A percentile compares a stretch with the other conserved stretches of the same genome.
Conservation (phyloP, 2,888 invertebrate species). For the Sinotaia quadrata region DNA sequence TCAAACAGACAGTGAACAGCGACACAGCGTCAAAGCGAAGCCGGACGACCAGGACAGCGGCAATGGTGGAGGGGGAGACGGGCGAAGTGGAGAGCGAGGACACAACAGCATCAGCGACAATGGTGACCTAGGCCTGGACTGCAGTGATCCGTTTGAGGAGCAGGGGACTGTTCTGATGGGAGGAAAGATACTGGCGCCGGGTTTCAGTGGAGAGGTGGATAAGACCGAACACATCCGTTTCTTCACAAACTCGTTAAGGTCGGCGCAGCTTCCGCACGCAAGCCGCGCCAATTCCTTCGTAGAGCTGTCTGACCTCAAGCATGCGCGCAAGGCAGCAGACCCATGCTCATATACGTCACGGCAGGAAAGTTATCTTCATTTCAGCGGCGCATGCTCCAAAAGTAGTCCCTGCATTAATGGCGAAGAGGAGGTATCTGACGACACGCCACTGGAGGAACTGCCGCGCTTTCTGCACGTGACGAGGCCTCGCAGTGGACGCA, state of each 20-base stretch:
- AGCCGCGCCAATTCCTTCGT: conserved; percentile 53
- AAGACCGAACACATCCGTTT: conserved; percentile 33
- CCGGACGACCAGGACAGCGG: conserved; percentile 24
- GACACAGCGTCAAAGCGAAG: conserved; percentile 3
- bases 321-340: conserved; percentile 15
- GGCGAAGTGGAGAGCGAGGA: not conserved
- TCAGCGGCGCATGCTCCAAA: conserved; percentile 45
- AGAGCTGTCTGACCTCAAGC: conserved; percentile 47
- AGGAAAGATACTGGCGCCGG: not conserved
- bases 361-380: conserved; percentile 51
- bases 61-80: conserved; percentile 4
- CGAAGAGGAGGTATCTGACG: conserved; percentile 43
- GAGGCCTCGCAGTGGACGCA: conserved; percentile 14
- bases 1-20: not conserved
- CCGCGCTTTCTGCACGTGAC: conserved; percentile 20
- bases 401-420: conserved; percentile 45
- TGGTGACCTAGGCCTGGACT: not conserved
- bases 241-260: conserved; percentile 32
- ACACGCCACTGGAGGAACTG: conserved; percentile 13
- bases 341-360: conserved; percentile 44
- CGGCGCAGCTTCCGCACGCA: conserved; percentile 25
- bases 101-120: not conserved
- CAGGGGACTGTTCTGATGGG: not conserved
- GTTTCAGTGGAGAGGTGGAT: conserved; percentile 13
- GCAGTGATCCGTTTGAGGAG: not conserved